phyloP scores from a whole-genome alignment of 2,113 vertebrate species.

The Melanotaenia duboulayi region DNA sequence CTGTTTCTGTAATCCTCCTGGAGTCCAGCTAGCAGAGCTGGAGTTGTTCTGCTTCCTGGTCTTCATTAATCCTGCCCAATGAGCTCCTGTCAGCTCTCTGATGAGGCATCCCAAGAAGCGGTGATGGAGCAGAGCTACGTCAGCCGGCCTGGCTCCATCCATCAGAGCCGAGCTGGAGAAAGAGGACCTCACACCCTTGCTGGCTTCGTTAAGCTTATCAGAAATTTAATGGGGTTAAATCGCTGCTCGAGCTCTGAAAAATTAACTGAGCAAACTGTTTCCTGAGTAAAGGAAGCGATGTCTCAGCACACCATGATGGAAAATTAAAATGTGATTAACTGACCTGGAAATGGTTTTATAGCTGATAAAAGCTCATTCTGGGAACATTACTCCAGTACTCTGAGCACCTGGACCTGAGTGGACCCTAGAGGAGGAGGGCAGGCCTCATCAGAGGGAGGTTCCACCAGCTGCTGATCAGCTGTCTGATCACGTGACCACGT shows the following conservation, averaged over 20 bases:
- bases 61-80: not conserved
- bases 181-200: constrained; percentile 41
- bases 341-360: constrained; percentile 29
- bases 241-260: constrained; percentile 65
- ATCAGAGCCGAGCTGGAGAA: too few species aligned
- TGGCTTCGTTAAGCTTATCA: constrained; percentile 75
- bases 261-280: constrained; percentile 61
- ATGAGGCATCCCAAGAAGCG: not conserved
- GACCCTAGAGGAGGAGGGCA: too few species aligned
- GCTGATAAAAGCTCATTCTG: not conserved
- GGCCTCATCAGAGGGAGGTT: too few species aligned
- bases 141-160: too few species aligned
- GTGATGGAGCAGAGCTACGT: too few species aligned
- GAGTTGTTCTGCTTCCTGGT: not conserved
- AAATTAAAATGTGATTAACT: constrained; percentile 62
- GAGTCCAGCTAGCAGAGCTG: not conserved
- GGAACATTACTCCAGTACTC: constrained; percentile 3
- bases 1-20: not conserved
- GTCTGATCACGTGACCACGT: too few species aligned
- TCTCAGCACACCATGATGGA: constrained; percentile 27
- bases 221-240: constrained; percentile 74
- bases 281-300: constrained; percentile 53
- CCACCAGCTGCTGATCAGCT: too few species aligned
- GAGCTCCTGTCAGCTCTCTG: not conserved
- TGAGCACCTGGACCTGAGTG: constrained; percentile 11